Evolutionary conservation across 1,140 invertebrate species (phyloP).

Genomic region (Drosophila tropicalis): DNA sequence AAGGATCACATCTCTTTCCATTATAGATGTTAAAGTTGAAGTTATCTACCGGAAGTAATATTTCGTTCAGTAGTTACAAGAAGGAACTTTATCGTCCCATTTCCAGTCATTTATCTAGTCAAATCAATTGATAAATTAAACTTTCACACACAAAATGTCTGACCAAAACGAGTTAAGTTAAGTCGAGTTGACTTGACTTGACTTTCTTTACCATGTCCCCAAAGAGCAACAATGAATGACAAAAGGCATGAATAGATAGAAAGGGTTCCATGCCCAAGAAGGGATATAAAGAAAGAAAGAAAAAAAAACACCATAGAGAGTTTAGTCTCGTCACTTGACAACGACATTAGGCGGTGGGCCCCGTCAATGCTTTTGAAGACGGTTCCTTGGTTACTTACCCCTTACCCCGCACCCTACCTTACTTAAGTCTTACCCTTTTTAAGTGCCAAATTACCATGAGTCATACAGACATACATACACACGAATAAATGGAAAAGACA

Average conservation of each 20-base stretch:
- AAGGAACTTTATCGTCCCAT: too few species aligned
- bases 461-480: not conserved
- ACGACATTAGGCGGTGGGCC: constrained; percentile 52
- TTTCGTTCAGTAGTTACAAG: too few species aligned
- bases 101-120: constrained; percentile 74
- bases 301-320: constrained; percentile 12
- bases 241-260: not conserved
- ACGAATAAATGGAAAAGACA: not conserved
- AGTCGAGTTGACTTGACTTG: constrained; percentile 17
- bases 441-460: constrained; percentile 72
- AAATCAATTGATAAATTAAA: constrained; percentile 77
- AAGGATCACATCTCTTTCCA: too few species aligned
- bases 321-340: constrained; percentile 53
- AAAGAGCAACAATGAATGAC: constrained; percentile 32
- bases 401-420: not conserved
- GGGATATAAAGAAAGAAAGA: too few species aligned
- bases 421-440: constrained; percentile 64
- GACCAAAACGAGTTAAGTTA: not conserved
- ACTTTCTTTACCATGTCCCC: constrained; percentile 10
- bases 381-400: constrained; percentile 15
- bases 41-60: too few species aligned
- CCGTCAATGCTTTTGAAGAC: constrained; percentile 55
- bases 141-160: constrained; percentile 39
- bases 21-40: too few species aligned
- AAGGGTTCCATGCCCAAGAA: not conserved